phyloP scores from a whole-genome alignment of 2,888 invertebrate species.

The Tenthredo scrophulariae region DNA sequence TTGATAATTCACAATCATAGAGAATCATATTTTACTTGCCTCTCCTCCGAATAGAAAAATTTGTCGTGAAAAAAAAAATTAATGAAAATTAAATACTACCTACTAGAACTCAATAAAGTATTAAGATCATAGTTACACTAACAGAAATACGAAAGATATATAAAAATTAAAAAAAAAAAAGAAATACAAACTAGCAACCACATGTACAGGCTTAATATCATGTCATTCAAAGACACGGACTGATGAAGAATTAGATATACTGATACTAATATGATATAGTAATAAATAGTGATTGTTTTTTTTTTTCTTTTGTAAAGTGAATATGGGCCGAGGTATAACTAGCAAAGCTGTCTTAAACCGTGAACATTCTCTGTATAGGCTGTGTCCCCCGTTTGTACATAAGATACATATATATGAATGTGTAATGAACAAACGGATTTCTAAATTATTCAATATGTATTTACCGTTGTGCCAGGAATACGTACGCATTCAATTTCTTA shows the following conservation, averaged over 20 bases:
- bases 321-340: conserved; percentile 66
- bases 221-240: conserved; percentile 38
- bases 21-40: neutral
- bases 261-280: conserved; percentile 2
- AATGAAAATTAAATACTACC: neutral
- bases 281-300: conserved; percentile 56
- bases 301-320: conserved; percentile 65
- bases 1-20: conserved; percentile 1
- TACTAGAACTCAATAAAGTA: conserved; percentile 23
- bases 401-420: neutral
- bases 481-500: conserved; percentile 63
- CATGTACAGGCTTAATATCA: conserved; percentile 33
- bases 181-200: neutral
- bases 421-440: conserved; percentile 63
- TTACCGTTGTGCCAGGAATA: conserved; percentile 63
- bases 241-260: conserved; percentile 36
- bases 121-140: neutral
- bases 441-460: conserved; percentile 64
- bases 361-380: conserved; percentile 75
- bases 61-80: neutral
- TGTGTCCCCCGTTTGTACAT: conserved; percentile 70
- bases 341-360: conserved; percentile 64
- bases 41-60: neutral
- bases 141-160: neutral
- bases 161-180: neutral